Evolutionary conservation across 2,797 vertebrate species (phyloP).

Genomic region (Hirundo rustica): DNA sequence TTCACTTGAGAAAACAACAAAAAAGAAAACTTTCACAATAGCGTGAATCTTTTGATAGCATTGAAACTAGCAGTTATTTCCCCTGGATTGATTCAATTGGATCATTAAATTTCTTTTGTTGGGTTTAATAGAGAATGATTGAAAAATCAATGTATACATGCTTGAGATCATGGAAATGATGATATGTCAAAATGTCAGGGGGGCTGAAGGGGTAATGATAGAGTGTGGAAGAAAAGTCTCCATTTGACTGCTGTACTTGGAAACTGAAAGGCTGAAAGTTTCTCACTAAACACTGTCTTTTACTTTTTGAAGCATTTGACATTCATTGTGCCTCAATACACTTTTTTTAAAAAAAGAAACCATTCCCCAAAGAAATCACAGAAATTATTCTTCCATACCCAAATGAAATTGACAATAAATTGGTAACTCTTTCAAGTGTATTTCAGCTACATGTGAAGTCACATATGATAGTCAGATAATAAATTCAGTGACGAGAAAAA

Average conservation of each 20-base stretch:
- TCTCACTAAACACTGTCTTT: slow-evolving; percentile 64
- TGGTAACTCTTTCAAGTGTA: slow-evolving; percentile 18
- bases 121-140: slow-evolving; percentile 75
- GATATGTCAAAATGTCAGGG: slow-evolving; percentile 85
- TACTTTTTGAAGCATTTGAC: slow-evolving; percentile 72
- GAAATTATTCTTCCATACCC: slow-evolving; percentile 46
- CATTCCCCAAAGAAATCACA: slow-evolving; percentile 72
- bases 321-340: slow-evolving; percentile 59
- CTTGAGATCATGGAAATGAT: slow-evolving; percentile 77
- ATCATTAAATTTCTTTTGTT: slow-evolving; percentile 74
- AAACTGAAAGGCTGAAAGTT: slow-evolving; percentile 76
- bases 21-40: slow-evolving; percentile 55
- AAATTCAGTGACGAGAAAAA: neutral
- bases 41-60: slow-evolving; percentile 48
- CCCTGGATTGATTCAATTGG: slow-evolving; percentile 65
- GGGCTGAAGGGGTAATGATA: slow-evolving; percentile 76
- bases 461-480: slow-evolving; percentile 22
- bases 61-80: slow-evolving; percentile 69
- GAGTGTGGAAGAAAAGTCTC: slow-evolving; percentile 75
- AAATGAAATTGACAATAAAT: slow-evolving; percentile 31
- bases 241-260: slow-evolving; percentile 73
- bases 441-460: slow-evolving; percentile 4
- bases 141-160: slow-evolving; percentile 78
- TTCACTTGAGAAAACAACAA: slow-evolving; percentile 31
- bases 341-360: slow-evolving; percentile 25